A percentile compares a stretch with the other conserved stretches of the same genome.
Evolutionary conservation across 2,113 vertebrate genomes (phyloP).

Genomic region (Cathartes aura): DNA sequence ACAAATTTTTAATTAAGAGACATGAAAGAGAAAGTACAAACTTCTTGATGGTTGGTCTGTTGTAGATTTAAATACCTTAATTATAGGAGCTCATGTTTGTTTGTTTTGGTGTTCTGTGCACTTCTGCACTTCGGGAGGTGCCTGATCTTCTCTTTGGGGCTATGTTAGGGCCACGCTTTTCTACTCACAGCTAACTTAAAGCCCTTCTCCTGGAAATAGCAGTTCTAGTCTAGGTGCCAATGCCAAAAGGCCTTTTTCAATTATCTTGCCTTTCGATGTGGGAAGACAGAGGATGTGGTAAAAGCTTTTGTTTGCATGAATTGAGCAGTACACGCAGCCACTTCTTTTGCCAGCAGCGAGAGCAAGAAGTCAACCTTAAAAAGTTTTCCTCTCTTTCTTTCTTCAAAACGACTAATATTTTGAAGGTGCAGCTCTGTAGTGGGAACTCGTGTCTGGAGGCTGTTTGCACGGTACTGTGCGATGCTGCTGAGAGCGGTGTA

Average conservation of each 20-base stretch:
- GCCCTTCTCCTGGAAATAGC: not conserved
- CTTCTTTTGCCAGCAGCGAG: not conserved
- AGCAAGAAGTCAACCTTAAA: not conserved
- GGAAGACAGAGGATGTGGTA: not conserved
- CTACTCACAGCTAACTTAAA: not conserved
- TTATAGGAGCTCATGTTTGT: not conserved
- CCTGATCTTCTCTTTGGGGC: not conserved
- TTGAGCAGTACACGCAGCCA: rapidly evolving
- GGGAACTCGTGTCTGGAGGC: not conserved
- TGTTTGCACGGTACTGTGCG: not conserved
- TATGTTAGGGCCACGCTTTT: rapidly evolving
- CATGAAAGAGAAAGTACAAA: not conserved
- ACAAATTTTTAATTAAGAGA: not conserved
- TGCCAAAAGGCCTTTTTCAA: not conserved
- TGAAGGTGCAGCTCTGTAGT: not conserved
- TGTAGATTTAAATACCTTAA: not conserved
- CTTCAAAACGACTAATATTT: not conserved
- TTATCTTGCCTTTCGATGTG: not conserved
- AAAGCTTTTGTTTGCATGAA: not conserved
- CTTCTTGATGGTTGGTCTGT: not conserved
- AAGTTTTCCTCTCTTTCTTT: not conserved
- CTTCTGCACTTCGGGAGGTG: rapidly evolving
- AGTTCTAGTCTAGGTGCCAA: not conserved
- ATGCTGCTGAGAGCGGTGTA: not conserved
- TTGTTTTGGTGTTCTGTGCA: not conserved